phyloP scores from a whole-genome alignment of 2,113 vertebrate species.

The Passerina amoena region DNA sequence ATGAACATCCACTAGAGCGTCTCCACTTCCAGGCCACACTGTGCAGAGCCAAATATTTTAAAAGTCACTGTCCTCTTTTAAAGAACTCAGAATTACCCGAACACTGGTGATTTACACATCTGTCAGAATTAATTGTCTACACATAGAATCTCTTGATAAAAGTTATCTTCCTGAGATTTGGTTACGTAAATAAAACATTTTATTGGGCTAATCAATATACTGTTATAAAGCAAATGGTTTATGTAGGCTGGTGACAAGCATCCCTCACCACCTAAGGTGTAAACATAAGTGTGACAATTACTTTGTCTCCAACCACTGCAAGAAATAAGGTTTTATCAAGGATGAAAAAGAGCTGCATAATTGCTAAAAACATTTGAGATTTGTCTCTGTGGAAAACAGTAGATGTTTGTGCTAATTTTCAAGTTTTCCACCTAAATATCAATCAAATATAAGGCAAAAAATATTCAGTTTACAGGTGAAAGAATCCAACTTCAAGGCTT shows the following conservation, averaged over 20 bases:
- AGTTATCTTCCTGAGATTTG: background rate
- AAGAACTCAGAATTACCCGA: background rate
- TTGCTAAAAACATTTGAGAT: background rate
- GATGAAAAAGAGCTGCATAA: background rate
- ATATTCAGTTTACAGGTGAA: background rate
- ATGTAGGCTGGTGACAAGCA: background rate
- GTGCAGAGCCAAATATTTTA: background rate
- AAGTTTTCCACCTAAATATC: background rate
- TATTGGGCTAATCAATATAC: background rate
- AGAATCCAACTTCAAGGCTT: background rate
- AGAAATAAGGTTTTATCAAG: background rate
- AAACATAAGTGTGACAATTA: background rate
- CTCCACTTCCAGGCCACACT: background rate
- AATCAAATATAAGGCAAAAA: background rate
- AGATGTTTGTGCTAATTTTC: background rate
- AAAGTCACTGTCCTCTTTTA: background rate
- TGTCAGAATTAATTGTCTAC: background rate
- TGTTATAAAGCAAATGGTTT: background rate
- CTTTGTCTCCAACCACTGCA: background rate
- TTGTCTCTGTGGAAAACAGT: background rate
- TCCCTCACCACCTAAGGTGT: background rate
- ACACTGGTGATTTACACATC: background rate
- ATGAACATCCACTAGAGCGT: background rate
- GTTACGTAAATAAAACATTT: background rate
- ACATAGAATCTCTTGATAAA: background rate